A percentile compares a stretch with the other conserved stretches of the same genome.
Evolutionary conservation across 2,888 invertebrate species (phyloP).

Genomic region (Pegoplata infirma): DNA sequence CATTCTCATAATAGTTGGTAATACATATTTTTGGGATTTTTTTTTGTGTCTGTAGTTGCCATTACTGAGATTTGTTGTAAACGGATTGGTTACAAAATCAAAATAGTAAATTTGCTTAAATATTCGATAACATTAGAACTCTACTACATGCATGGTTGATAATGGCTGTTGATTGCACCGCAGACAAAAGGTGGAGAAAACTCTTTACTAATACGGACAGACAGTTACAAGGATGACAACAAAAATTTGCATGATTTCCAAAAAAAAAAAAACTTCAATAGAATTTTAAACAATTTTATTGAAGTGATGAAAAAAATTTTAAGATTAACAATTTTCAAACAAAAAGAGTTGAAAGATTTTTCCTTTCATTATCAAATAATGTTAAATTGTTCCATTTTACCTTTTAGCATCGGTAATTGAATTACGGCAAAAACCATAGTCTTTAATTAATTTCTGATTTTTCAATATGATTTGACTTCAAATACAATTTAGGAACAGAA

Average conservation of each 20-base stretch:
- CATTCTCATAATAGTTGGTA: not conserved
- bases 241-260: conserved; percentile 31
- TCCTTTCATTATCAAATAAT: no score
- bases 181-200: conserved; percentile 50
- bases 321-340: not conserved
- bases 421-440: conserved; percentile 43
- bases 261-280: conserved; percentile 20
- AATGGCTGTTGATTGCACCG: conserved; percentile 60
- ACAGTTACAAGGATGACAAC: conserved; percentile 27
- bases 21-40: not conserved
- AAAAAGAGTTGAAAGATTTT: no score
- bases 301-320: not conserved
- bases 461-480: conserved; percentile 38
- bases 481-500: not conserved
- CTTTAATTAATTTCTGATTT: conserved; percentile 58
- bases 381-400: no score
- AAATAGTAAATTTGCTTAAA: conserved; percentile 62
- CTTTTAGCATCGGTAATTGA: conserved; percentile 47
- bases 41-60: not conserved
- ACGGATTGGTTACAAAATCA: conserved; percentile 58
- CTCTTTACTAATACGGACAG: not conserved
- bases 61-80: conserved; percentile 43
- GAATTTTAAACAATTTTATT: conserved; percentile 12
- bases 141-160: conserved; percentile 46
- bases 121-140: conserved; percentile 59